Base-by-base conservation (phyloP, 2,113 vertebrate species). In the Neodontobutis hainanensis region DNA sequence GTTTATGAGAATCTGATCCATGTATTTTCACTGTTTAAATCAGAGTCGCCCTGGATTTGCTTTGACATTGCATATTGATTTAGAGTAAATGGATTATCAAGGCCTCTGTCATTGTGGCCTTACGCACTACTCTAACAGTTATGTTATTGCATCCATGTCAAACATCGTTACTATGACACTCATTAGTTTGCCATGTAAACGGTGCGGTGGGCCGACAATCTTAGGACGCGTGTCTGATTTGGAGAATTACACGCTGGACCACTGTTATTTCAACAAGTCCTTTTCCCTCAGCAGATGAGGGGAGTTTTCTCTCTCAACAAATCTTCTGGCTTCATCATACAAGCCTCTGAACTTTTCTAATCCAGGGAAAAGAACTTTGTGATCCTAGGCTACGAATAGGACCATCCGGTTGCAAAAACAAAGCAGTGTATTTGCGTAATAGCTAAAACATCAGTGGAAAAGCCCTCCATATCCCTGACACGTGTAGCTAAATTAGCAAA, bases 281-380 rank as follows among this genome's bases (percentile, higher is more conserved):
- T 65, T 73, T 78, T 80, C 80, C 82, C 83, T 51, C 46, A 68
- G 61, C 69, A 75, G 75, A 80, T 47, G 67, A 85, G 59, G 45
- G 68, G 77, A 84, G 80, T 89, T 89, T 85, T 87, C 84, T 89
- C 79, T 89, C 77, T 78, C 83, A 90, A 85, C 87, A 88, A 63
- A 82, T 83, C 76, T 86, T 35, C 38, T 72, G 73, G 70, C 82
- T 70, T 86, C 73, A 85, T 85, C 71, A 57, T 19, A 78, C 64
- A 73, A 75, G 64, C 65, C 65, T 61, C 3, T 48, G 71, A 73
- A 73, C 65, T 49, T 11, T 11, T 63, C 74, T 84, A 80, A 86
- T 87, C 84, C 81, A 36, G 61, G 73, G 53, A 78, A 73, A 75
- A 19, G 59, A 60, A 8, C 42, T 83, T 68, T 78, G 56, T 84